A percentile compares a stretch with the other conserved stretches of the same genome.
Evolutionary conservation across 2,113 vertebrate species (phyloP).

Genomic region (Lycaon pictus): DNA sequence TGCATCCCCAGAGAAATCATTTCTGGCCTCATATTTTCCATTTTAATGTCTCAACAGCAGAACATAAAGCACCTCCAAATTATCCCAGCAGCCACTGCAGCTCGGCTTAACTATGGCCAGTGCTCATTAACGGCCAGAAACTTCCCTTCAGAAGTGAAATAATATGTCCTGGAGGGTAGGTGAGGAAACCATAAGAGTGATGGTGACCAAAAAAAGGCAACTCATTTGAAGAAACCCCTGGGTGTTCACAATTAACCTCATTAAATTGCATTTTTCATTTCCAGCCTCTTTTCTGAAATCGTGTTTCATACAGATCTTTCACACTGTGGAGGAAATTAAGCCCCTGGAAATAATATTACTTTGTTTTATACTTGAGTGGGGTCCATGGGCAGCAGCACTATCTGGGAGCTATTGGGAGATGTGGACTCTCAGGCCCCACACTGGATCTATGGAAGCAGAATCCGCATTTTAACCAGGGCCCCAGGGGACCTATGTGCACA

Average conservation of each 20-base stretch:
- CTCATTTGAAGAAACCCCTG: neutral
- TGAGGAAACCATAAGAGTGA: neutral
- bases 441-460: neutral
- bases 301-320: slow-evolving; percentile 2
- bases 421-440: neutral
- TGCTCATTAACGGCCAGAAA: slow-evolving; percentile 74
- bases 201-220: neutral
- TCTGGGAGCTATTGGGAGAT: neutral
- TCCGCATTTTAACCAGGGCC: neutral
- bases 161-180: neutral
- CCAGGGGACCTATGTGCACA: neutral
- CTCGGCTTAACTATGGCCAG: slow-evolving; percentile 75
- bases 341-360: neutral
- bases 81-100: neutral
- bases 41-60: slow-evolving; percentile 44
- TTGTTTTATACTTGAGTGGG: neutral
- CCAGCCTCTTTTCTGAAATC: slow-evolving; percentile 14
- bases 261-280: slow-evolving; percentile 28
- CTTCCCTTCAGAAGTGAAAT: slow-evolving; percentile 35
- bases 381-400: neutral
- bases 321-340: neutral
- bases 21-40: slow-evolving; percentile 81
- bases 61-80: slow-evolving; percentile 67
- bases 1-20: slow-evolving; percentile 63
- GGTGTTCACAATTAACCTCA: neutral